These are phyloP conservation scores for Excalfactoria chinensis DNA, from an alignment of 2,113 vertebrate genomes.

Conservation along the genomic window DNA sequence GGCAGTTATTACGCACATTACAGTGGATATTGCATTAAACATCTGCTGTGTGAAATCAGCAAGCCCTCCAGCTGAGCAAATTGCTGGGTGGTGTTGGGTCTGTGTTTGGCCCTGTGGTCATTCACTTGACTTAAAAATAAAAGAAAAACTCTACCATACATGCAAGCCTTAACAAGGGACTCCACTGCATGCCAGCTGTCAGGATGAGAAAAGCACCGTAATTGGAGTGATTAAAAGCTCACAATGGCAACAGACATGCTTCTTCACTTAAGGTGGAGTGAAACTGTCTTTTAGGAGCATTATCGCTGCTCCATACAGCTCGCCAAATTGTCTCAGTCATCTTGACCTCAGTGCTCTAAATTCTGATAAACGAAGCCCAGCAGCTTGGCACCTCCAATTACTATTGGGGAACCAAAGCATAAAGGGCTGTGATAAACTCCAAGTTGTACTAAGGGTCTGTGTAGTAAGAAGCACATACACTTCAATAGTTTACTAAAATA, in stretches of 20 bases:
- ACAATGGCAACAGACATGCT: background rate
- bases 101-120: background rate
- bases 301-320: background rate
- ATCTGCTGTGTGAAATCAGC: slow-evolving; percentile 15
- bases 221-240: slow-evolving; percentile 68
- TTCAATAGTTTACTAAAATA: background rate
- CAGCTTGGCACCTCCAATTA: background rate
- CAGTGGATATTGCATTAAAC: background rate
- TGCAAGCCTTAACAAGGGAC: slow-evolving; percentile 2
- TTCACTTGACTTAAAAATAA: background rate
- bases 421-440: background rate
- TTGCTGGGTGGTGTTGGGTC: background rate
- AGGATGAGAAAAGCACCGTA: slow-evolving; percentile 22
- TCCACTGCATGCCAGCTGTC: slow-evolving; percentile 45
- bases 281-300: background rate
- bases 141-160: background rate
- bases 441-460: background rate
- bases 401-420: background rate
- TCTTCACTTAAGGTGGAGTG: slow-evolving; percentile 54
- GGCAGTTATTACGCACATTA: background rate
- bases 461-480: background rate
- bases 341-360: background rate
- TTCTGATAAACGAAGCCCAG: background rate
- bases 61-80: slow-evolving; percentile 49
- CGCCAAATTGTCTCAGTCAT: accelerated